These are phyloP conservation scores for Chaetura pelagica DNA, from an alignment of 2,113 vertebrate species.

Conservation along the genomic window DNA sequence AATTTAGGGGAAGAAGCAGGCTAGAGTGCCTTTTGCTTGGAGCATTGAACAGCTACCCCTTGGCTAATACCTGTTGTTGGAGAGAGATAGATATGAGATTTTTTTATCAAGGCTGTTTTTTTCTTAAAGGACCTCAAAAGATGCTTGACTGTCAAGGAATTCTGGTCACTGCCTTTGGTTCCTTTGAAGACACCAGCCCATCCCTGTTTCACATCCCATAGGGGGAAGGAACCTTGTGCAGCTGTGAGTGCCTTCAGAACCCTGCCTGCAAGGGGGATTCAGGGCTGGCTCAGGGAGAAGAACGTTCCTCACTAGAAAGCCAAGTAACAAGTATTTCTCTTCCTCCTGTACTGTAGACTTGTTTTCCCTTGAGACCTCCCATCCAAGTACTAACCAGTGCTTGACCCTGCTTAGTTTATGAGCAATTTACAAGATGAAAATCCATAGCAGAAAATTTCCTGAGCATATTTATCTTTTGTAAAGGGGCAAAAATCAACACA, in stretches of 20 bases:
- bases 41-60: neutral
- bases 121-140: slow-evolving; percentile 1
- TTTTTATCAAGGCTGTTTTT: neutral
- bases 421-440: neutral
- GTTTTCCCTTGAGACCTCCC: neutral
- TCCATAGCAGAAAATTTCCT: neutral
- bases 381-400: neutral
- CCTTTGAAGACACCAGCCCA: neutral
- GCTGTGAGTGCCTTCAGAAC: neutral
- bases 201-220: neutral
- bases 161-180: neutral
- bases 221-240: neutral
- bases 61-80: neutral
- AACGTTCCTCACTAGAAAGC: neutral
- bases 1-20: neutral
- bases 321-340: neutral
- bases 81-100: neutral
- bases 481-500: neutral
- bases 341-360: neutral
- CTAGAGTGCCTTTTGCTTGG: neutral
- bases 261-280: neutral
- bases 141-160: neutral
- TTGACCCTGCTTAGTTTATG: slow-evolving; percentile 28
- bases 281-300: neutral
- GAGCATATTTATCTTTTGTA: neutral